phyloP scores from a whole-genome alignment of 2,113 vertebrate genomes.

The Clupea harengus region DNA sequence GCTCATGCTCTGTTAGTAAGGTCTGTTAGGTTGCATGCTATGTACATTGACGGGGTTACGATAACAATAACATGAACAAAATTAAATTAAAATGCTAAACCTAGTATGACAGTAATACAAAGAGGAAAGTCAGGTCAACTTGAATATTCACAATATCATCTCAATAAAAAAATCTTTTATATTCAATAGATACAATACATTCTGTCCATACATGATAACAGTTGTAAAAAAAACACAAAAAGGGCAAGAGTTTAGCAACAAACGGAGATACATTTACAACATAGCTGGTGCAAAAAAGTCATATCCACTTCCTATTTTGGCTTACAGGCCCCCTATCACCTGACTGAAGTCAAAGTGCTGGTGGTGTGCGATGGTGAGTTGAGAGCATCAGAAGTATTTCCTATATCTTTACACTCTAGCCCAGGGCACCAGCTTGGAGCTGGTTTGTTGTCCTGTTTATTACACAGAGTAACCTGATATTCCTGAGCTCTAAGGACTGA shows the following conservation, averaged over 20 bases:
- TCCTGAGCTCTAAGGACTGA: slow-evolving; percentile 7
- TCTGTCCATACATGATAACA: slow-evolving; percentile 9
- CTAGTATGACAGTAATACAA: background rate
- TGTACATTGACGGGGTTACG: background rate
- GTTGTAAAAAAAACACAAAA: background rate
- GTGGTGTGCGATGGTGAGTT: background rate
- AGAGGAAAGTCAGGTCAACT: background rate
- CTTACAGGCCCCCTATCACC: background rate
- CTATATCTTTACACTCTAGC: background rate
- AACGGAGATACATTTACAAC: background rate
- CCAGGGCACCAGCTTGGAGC: background rate
- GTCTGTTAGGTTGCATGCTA: slow-evolving; percentile 28
- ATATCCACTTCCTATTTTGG: background rate
- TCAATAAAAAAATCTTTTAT: background rate
- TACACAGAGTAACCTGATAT: background rate
- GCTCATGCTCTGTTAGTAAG: slow-evolving; percentile 47
- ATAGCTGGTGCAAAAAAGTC: background rate
- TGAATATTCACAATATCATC: background rate
- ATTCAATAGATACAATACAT: background rate
- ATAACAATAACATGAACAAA: background rate
- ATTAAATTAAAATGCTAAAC: background rate
- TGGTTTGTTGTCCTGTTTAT: background rate
- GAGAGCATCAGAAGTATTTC: slow-evolving; percentile 1
- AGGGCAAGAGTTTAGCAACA: background rate
- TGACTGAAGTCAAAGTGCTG: background rate